Conservation (phyloP, 2,113 vertebrate genomes). For the Seriola dumerili region DNA sequence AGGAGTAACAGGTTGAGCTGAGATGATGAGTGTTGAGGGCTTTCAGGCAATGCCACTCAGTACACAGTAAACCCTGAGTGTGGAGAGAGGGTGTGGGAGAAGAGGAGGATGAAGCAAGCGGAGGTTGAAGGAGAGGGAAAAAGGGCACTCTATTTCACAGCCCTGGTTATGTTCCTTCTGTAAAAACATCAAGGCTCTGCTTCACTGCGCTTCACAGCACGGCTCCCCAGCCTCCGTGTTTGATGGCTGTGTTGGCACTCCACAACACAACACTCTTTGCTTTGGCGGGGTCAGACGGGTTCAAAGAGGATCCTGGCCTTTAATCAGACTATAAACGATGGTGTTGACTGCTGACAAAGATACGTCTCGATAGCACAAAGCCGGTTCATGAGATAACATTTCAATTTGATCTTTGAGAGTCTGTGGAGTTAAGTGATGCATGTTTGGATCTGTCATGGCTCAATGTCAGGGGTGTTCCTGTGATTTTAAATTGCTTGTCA, state of each 20-base stretch:
- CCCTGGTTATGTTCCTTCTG: conserved; percentile 56
- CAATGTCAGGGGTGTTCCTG: neutral
- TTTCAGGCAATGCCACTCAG: conserved; percentile 12
- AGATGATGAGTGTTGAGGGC: neutral
- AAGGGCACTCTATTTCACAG: conserved; percentile 56
- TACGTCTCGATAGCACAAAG: neutral
- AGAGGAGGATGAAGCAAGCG: conserved; percentile 9
- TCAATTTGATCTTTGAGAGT: neutral
- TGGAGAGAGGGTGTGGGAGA: neutral
- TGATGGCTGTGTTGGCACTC: conserved; percentile 63
- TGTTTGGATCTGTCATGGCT: neutral
- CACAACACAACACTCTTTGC: conserved; percentile 34
- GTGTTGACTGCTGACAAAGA: neutral
- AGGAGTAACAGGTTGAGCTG: neutral
- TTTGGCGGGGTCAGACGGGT: conserved; percentile 28
- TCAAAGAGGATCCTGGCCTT: conserved; percentile 39
- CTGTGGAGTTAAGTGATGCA: neutral
- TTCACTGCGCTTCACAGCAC: conserved; percentile 62
- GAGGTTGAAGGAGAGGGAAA: conserved; percentile 43
- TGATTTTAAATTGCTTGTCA: neutral
- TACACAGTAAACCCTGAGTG: neutral
- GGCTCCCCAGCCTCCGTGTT: conserved; percentile 50
- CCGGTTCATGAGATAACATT: neutral
- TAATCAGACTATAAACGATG: conserved; percentile 4
- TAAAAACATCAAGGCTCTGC: conserved; percentile 73